A percentile compares a stretch with the other conserved stretches of the same genome.
Evolutionary conservation across 2,888 invertebrate genomes (phyloP).

Genomic region (Yponomeuta cagnagella): DNA sequence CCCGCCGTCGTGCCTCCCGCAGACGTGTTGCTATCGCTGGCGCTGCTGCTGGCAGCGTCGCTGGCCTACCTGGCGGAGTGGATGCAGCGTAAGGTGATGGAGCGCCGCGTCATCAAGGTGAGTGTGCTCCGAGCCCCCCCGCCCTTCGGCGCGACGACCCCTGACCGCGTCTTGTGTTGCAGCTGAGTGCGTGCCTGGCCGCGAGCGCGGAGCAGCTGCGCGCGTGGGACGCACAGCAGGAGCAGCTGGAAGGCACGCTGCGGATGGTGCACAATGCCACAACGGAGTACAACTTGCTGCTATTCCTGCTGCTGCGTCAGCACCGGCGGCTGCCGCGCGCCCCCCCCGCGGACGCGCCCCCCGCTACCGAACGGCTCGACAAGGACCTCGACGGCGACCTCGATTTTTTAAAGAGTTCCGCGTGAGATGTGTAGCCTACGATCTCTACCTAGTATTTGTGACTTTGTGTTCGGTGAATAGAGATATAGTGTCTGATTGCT

Average conservation of each 20-base stretch:
- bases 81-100: conserved; percentile 59
- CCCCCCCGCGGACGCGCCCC: neutral
- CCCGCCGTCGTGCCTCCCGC: conserved; percentile 30
- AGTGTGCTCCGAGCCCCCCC: neutral
- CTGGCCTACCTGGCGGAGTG: conserved; percentile 50
- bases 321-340: conserved; percentile 29
- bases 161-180: conserved; percentile 5
- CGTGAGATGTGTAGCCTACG: too few species aligned
- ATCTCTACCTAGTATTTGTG: too few species aligned
- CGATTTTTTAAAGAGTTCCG: too few species aligned
- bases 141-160: neutral
- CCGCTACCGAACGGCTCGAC: neutral
- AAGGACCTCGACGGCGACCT: neutral
- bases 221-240: conserved; percentile 47
- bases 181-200: conserved; percentile 42
- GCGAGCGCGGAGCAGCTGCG: conserved; percentile 45
- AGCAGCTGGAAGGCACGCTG: conserved; percentile 47
- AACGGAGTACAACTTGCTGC: conserved; percentile 56
- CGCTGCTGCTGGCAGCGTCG: conserved; percentile 38
- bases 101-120: conserved; percentile 56
- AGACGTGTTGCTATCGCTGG: conserved; percentile 41
- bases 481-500: too few species aligned
- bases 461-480: too few species aligned
- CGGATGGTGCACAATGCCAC: conserved; percentile 50
- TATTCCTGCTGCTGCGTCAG: conserved; percentile 49